These are phyloP conservation scores for Mesocricetus auratus DNA, from an alignment of 2,113 vertebrate species.

Conservation along the genomic window DNA sequence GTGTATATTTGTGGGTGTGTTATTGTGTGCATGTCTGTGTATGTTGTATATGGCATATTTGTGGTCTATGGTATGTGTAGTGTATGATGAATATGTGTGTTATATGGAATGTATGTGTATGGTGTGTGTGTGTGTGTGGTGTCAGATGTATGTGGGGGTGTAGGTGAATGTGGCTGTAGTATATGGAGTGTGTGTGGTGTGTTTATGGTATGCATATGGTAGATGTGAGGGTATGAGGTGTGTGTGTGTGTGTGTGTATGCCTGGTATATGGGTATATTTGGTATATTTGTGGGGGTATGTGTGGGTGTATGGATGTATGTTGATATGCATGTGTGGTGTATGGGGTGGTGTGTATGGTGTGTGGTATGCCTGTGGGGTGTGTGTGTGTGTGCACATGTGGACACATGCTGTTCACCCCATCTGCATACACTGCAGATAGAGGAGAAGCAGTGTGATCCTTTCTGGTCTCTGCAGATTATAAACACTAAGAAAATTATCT, in stretches of 20 bases:
- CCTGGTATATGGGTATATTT: not conserved
- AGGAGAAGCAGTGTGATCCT: too few relatives aligned
- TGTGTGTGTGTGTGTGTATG: not conserved
- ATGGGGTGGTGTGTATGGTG: too few relatives aligned
- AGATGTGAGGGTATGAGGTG: not conserved
- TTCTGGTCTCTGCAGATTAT: not conserved
- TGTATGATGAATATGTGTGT: not conserved
- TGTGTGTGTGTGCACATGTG: not conserved
- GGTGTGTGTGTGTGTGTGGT: not conserved
- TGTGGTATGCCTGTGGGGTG: not conserved
- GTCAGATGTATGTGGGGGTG: not conserved
- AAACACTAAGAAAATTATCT: not conserved
- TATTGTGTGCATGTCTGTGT: too few relatives aligned
- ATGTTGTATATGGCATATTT: not conserved
- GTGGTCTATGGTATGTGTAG: not conserved
- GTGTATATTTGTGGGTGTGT: not conserved
- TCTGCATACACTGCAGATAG: not conserved
- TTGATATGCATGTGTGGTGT: not conserved
- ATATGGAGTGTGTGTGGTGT: not conserved
- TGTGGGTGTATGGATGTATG: too few relatives aligned
- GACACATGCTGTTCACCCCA: too few relatives aligned
- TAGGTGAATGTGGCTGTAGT: too few relatives aligned
- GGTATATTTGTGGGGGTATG: not conserved
- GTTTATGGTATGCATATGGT: not conserved
- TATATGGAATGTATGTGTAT: not conserved